These are phyloP conservation scores for Heliconius cydno DNA, from an alignment of 2,888 invertebrate species.

Conservation along the genomic window DNA sequence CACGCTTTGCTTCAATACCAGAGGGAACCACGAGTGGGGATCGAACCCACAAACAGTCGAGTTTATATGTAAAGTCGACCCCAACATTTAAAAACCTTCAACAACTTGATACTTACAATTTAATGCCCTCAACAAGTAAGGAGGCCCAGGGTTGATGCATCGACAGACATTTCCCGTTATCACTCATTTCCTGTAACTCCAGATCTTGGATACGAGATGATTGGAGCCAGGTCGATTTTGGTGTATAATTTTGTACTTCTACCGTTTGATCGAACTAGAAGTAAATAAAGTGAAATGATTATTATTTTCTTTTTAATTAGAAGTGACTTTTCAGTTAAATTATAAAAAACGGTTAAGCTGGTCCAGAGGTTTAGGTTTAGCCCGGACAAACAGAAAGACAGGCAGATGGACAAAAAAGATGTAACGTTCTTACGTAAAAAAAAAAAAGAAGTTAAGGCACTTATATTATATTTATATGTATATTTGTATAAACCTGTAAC, in stretches of 20 bases:
- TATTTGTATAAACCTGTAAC: slow-evolving; percentile 58
- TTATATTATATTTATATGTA: too few species aligned
- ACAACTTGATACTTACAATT: slow-evolving; percentile 84
- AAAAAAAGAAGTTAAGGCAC: too few species aligned
- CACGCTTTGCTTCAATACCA: too few species aligned
- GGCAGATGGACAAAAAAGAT: too few species aligned
- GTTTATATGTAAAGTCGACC: too few species aligned
- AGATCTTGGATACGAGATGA: slow-evolving; percentile 87
- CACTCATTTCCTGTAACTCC: slow-evolving; percentile 91
- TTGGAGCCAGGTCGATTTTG: slow-evolving; percentile 45
- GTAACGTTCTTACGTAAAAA: too few species aligned
- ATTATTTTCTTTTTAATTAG: background rate
- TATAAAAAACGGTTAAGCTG: background rate
- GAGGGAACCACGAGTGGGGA: too few species aligned
- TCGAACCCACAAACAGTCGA: too few species aligned
- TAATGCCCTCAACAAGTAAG: slow-evolving; percentile 95
- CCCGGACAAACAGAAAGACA: too few species aligned
- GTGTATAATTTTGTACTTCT: slow-evolving; percentile 41
- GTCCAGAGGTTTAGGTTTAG: too few species aligned
- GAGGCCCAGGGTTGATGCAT: slow-evolving; percentile 99
- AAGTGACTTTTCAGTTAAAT: background rate
- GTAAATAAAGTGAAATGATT: slow-evolving; percentile 11
- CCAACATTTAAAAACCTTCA: background rate
- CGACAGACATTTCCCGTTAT: slow-evolving; percentile 93
- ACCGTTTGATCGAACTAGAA: slow-evolving; percentile 52